Percentiles rank a stretch among this genome's conserved stretches.
Evolutionary conservation across 2,113 vertebrate species (phyloP).

Genomic region (Micronycteris hirsuta): DNA sequence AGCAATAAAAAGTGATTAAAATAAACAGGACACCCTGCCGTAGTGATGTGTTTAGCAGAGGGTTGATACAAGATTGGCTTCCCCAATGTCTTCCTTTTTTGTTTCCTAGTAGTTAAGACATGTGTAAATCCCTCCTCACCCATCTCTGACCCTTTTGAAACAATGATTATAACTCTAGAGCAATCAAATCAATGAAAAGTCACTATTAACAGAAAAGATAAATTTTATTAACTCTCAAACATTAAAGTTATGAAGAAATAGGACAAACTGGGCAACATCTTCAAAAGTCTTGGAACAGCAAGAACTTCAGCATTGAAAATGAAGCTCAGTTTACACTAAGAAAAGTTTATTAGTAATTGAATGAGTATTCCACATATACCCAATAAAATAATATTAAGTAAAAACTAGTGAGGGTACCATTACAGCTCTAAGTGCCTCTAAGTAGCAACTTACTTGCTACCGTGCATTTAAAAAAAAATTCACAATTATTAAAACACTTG

Average conservation of each 20-base stretch:
- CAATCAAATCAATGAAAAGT: neutral
- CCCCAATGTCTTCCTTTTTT: neutral
- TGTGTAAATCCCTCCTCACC: no score
- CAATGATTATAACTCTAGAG: neutral
- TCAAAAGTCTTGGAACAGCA: neutral
- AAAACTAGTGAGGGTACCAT: neutral
- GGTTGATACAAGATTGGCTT: neutral
- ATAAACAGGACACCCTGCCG: neutral
- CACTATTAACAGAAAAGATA: neutral
- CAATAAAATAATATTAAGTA: neutral
- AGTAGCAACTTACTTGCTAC: neutral
- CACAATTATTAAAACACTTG: neutral
- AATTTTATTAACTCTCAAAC: neutral
- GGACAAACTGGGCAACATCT: neutral
- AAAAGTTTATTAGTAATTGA: neutral
- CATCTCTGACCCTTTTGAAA: neutral
- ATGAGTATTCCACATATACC: neutral
- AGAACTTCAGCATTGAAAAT: neutral
- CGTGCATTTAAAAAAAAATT: neutral
- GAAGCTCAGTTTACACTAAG: neutral
- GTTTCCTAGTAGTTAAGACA: neutral
- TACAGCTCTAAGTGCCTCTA: neutral
- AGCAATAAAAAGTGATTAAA: no score
- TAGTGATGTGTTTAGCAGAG: neutral
- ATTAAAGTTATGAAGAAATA: neutral